Base-by-base conservation (phyloP, 2,113 vertebrate genomes). In the Origma solitaria region DNA sequence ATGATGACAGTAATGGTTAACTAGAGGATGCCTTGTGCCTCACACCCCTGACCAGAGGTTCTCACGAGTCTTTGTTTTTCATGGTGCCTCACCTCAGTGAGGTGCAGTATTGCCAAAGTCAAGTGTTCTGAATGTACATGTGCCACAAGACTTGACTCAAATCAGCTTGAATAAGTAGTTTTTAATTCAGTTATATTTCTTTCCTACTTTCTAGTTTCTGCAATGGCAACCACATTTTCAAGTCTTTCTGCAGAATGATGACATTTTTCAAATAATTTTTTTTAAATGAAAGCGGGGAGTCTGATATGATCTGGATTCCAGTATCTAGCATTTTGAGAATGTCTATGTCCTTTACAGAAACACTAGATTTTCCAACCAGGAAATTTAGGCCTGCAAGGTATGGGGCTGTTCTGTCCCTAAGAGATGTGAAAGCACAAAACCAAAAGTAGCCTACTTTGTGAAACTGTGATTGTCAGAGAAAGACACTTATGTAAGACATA, bases 361-460 rank as follows among this genome's bases (percentile, higher is more conserved):
- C 25, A 45, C 18, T 45, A 47, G 6, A 30, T 64, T 57, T 95
- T 86, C 17, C 14, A 54, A 0, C 10, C 65, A 80, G 75, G 30
- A 92, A 90, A 82, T 95, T 88, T 89, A 93, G 82, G 61, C 75
- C 61, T 97, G 57, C 3, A 95, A 88, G 47, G 61, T 79, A 54
- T 8, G 33, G 28, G 68, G 22, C 15, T 0, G 0, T 79, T 70
- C 82, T 94, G 86, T 58, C 50, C n/a, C 77, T 77, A 37, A 45
- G 87, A 51, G 20, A 45, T 76, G 47, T 49, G 24, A 95, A 90
- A 73, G 30, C 31, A 86, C 73, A 73, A 20, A 25, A 85, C 51
- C 37, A 69, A 86, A 95, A 94, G 35, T 87, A 70, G 28, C 23
- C 33, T 69, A 49, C 40, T 92, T 94, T 93, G 60, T 88, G 53